phyloP scores from a whole-genome alignment of 2,797 vertebrate genomes.

The Cercopithecus mitis region DNA sequence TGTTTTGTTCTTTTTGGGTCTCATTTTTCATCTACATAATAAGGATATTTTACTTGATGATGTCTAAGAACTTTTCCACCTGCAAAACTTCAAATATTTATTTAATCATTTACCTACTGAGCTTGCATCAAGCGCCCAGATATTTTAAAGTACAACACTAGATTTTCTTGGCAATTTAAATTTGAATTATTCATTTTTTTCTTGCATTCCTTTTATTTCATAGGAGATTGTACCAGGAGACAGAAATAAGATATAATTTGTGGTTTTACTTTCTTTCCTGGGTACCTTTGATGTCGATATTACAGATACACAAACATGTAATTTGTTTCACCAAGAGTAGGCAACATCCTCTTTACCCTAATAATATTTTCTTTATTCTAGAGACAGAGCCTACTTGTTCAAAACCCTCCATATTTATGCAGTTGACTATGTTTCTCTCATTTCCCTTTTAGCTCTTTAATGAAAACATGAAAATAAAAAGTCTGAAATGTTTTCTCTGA shows the following conservation, averaged over 20 bases:
- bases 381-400: neutral
- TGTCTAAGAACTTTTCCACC: neutral
- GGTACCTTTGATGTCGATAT: neutral
- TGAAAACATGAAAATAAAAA: neutral
- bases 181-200: neutral
- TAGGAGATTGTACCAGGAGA: neutral
- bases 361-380: constrained; percentile 11
- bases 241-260: neutral
- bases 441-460: constrained; percentile 25
- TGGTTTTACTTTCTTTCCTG: neutral
- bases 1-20: neutral
- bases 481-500: constrained; percentile 8
- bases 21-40: neutral
- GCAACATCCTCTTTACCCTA: neutral
- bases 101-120: neutral
- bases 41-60: neutral
- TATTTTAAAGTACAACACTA: neutral
- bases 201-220: neutral
- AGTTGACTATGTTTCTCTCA: neutral
- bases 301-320: neutral
- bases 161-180: neutral
- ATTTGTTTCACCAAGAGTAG: neutral
- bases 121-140: neutral
- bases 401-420: neutral
- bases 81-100: neutral